Conservation (phyloP, 2,797 vertebrate genomes). For the Aldrovandia affinis region DNA sequence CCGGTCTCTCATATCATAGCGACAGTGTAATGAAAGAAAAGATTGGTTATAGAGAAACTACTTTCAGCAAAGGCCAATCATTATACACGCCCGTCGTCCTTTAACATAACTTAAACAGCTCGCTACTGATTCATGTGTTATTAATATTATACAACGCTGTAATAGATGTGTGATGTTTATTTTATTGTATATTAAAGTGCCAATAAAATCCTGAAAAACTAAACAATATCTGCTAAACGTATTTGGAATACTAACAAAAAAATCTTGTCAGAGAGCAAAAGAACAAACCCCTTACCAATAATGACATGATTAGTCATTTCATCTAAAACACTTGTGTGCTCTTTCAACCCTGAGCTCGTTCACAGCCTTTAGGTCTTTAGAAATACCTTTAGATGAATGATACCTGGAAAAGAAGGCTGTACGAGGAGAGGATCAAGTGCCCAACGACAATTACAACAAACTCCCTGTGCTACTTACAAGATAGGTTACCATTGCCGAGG, state of each 20-base stretch:
- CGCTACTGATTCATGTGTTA: background rate
- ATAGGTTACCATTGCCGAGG: background rate
- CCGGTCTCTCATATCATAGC: slow-evolving; percentile 15
- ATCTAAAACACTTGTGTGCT: background rate
- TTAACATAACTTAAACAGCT: background rate
- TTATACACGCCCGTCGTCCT: background rate
- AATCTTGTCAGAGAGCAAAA: background rate
- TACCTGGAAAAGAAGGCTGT: background rate
- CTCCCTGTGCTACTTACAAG: background rate
- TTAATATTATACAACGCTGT: background rate
- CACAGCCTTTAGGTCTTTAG: background rate
- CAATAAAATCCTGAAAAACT: background rate
- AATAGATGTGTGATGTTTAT: background rate
- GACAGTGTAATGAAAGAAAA: background rate
- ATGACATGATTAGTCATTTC: background rate
- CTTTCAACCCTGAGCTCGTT: background rate
- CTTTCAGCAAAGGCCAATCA: background rate
- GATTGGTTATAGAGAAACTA: background rate
- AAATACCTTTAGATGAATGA: background rate
- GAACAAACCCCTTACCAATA: background rate
- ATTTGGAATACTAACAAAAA: background rate
- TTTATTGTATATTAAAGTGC: background rate
- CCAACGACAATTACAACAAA: background rate
- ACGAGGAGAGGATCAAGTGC: background rate
- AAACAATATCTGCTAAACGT: background rate